Evolutionary conservation across 2,888 invertebrate genomes (phyloP).

Genomic region (Habroteleia sp.): DNA sequence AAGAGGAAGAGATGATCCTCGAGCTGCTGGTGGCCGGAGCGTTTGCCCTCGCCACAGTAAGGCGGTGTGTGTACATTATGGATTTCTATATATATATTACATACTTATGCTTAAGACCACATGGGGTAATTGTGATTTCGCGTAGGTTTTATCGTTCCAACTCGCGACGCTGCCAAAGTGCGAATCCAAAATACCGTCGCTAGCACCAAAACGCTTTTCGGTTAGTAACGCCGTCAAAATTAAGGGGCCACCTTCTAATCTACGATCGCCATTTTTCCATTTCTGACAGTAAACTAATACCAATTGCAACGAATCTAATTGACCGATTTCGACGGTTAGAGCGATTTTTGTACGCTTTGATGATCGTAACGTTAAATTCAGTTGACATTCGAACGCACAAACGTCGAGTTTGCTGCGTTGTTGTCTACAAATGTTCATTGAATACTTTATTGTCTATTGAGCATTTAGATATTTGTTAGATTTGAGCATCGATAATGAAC

Average conservation of each 20-base stretch:
- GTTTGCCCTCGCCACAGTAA: slow-evolving; percentile 80
- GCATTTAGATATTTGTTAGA: neutral
- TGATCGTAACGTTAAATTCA: slow-evolving; percentile 32
- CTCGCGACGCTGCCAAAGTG: too few species aligned
- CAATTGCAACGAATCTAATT: too few species aligned
- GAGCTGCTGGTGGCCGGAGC: slow-evolving; percentile 80
- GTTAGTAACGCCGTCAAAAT: too few species aligned
- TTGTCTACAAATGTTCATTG: slow-evolving; percentile 34
- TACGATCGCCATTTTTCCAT: too few species aligned
- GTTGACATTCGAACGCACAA: slow-evolving; percentile 36
- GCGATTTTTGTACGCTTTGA: slow-evolving; percentile 16
- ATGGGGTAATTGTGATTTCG: slow-evolving; percentile 42
- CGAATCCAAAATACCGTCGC: too few species aligned
- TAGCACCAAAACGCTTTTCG: too few species aligned
- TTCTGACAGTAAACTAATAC: too few species aligned
- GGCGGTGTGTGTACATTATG: slow-evolving; percentile 81
- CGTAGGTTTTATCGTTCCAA: too few species aligned
- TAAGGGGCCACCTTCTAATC: too few species aligned
- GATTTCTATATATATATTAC: slow-evolving; percentile 72
- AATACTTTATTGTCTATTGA: slow-evolving; percentile 14
- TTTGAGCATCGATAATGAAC: slow-evolving; percentile 7
- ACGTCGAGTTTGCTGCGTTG: slow-evolving; percentile 33
- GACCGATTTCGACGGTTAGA: too few species aligned
- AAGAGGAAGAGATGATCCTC: slow-evolving; percentile 79
- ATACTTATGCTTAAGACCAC: neutral